Evolutionary conservation across 2,113 vertebrate species (phyloP).

Genomic region (Gasterosteus nipponicus): DNA sequence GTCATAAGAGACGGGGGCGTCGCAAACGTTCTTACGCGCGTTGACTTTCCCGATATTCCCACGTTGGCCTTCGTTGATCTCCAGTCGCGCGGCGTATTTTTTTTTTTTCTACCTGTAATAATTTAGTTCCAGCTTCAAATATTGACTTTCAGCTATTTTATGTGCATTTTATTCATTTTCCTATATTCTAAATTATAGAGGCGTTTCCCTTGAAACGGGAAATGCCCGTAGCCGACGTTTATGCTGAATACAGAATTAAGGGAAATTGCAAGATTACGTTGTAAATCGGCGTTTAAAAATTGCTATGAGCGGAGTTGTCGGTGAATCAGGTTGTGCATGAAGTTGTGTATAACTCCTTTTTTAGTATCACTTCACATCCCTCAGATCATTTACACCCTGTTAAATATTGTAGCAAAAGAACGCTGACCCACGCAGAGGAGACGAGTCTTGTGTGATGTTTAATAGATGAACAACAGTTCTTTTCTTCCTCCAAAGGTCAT

Average conservation of each 20-base stretch:
- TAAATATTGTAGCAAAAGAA: conserved; percentile 49
- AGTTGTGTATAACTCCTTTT: not conserved
- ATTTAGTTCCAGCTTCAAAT: not conserved
- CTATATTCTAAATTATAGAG: not conserved
- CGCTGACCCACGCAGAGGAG: conserved; percentile 17
- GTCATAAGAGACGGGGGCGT: too few relatives aligned
- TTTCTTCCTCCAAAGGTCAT: conserved; percentile 37
- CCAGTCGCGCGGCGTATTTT: too few relatives aligned
- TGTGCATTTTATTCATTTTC: not conserved
- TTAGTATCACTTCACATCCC: conserved; percentile 36
- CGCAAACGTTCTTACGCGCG: too few relatives aligned
- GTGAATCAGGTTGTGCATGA: conserved; percentile 1
- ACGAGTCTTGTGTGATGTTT: conserved; percentile 44
- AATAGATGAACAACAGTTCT: conserved; percentile 63
- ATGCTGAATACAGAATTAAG: not conserved
- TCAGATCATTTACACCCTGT: conserved; percentile 24
- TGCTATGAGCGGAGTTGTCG: not conserved
- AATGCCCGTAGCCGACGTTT: not conserved
- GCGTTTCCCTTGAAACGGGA: not conserved
- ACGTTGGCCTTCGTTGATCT: too few relatives aligned
- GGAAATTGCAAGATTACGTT: too few relatives aligned
- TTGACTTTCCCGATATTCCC: too few relatives aligned
- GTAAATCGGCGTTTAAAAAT: conserved; percentile 4
- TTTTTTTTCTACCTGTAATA: not conserved
- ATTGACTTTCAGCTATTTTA: not conserved